Base-by-base conservation (phyloP, 1,140 invertebrate genomes). In the Brachionus asplanchnoidis region DNA sequence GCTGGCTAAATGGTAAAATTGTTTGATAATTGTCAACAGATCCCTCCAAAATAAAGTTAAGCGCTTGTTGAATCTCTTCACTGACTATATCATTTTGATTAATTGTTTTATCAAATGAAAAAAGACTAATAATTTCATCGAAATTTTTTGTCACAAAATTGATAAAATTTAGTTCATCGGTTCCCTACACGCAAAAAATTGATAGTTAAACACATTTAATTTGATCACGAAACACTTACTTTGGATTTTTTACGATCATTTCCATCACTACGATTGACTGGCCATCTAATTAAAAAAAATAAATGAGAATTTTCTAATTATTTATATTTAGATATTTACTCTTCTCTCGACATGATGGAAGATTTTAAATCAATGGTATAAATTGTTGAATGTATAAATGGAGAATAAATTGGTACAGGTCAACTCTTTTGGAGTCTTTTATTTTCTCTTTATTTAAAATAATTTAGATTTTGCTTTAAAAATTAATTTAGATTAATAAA, bases 381-480 rank as follows among this genome's bases (percentile, higher is more conserved):
- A 44, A 82, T 68, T 82, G 79, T 44, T 82, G 79, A 26, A 82
- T 82, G 40, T 65, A 82, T 36, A 82, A 44, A 65, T 82, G 79
- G 14, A 82, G 53, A 32, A 82, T 82, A 65, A 82, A 82, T 36
- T 82, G 79, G n/a, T 65, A 44, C 23, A 82, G 20, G 42, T 82
- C 79, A 42, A 82, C 53, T 60, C 53, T 60, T 65, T 68, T 60
- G 7, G 50, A 65, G 40, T 82, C 65, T 82, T 68, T 82, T 44
- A 82, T 44, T 60, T 60, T 82, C 42, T 82, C 79, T 65, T 32
- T 56, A n/a, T 28, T n/a, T 65, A 32, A 36, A 60, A 28, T 36
- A 46, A 3, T 23, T 78, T 78, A 40, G 2, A 56, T 60, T 65
- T 53, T 53, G 26, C n/a, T 8, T n/a, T 53, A 50, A 80, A 53